Percentiles rank a stretch among this genome's conserved stretches.
These are phyloP conservation scores for Coregonus sp. DNA, from an alignment of 2,797 vertebrate species.

Conservation along the genomic window DNA sequence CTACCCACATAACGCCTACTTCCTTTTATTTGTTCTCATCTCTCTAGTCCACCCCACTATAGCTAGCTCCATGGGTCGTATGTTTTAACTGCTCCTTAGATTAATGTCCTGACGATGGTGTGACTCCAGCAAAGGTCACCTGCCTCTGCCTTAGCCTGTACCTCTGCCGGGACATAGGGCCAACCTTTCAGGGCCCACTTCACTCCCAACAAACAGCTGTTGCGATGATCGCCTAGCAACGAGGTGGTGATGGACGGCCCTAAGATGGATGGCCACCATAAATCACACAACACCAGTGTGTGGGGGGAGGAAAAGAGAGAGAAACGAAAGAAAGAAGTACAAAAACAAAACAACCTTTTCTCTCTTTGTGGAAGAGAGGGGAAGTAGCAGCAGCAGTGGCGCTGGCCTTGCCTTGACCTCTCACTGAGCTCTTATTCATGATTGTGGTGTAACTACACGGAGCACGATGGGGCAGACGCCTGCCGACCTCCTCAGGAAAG, in stretches of 20 bases:
- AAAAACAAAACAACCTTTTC: conserved; percentile 84
- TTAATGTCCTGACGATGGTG: conserved; percentile 39
- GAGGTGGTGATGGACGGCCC: conserved; percentile 95
- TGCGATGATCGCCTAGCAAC: conserved; percentile 99
- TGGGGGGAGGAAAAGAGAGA: conserved; percentile 66
- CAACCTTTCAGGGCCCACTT: conserved; percentile 41
- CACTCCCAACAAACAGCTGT: conserved; percentile 98
- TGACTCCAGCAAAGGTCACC: conserved; percentile 30
- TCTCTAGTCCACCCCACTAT: background rate
- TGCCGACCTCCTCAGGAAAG: background rate
- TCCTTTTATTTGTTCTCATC: conserved; percentile 15
- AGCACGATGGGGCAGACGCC: background rate
- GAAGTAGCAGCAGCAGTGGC: conserved; percentile 32
- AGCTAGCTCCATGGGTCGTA: conserved; percentile 23
- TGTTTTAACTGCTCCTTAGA: conserved; percentile 31
- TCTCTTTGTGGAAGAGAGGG: conserved; percentile 44
- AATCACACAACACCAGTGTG: conserved; percentile 88
- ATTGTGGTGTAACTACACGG: conserved; percentile 36
- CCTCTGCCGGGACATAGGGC: background rate
- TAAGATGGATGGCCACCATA: conserved; percentile 99
- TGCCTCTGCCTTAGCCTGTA: background rate
- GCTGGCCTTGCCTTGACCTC: conserved; percentile 66
- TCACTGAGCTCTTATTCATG: conserved; percentile 60
- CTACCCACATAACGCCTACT: too few species aligned
- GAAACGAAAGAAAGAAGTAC: conserved; percentile 76